Conservation (phyloP, 2,888 invertebrate species). For the Campaea margaritaria region DNA sequence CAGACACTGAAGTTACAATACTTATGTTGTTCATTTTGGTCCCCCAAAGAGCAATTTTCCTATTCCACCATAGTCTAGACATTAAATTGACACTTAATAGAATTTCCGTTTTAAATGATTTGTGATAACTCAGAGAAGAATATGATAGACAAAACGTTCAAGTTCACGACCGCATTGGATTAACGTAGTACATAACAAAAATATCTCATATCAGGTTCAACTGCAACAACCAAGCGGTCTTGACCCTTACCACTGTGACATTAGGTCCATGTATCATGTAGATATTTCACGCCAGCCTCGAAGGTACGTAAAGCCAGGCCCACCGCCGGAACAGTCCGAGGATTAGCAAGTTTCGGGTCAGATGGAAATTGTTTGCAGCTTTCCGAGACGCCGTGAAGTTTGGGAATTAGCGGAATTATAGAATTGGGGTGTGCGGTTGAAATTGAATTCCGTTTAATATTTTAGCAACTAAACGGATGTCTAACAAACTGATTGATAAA, state of each 20-base stretch:
- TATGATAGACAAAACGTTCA: background rate
- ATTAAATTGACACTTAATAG: too few relatives aligned
- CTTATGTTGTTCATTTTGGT: too few relatives aligned
- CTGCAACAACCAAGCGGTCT: background rate
- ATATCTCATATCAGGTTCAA: background rate
- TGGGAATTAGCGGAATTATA: slow-evolving; percentile 32
- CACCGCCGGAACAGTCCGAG: slow-evolving; percentile 29
- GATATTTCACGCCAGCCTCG: background rate
- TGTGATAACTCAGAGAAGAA: background rate
- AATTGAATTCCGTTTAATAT: slow-evolving; percentile 19
- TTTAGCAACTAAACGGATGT: too few relatives aligned
- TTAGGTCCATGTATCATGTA: background rate
- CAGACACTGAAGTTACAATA: too few relatives aligned
- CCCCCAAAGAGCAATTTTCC: too few relatives aligned
- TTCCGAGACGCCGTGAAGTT: slow-evolving; percentile 22
- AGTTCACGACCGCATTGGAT: background rate
- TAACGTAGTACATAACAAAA: background rate
- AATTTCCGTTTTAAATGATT: background rate
- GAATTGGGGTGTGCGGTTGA: slow-evolving; percentile 16
- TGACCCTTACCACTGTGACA: background rate
- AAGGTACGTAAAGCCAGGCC: slow-evolving; percentile 11
- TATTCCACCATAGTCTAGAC: too few relatives aligned
- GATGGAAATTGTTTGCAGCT: slow-evolving; percentile 35
- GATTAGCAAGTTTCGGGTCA: slow-evolving; percentile 37
- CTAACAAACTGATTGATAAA: too few relatives aligned